phyloP scores from a whole-genome alignment of 2,888 invertebrate species.

The Tuta absoluta region DNA sequence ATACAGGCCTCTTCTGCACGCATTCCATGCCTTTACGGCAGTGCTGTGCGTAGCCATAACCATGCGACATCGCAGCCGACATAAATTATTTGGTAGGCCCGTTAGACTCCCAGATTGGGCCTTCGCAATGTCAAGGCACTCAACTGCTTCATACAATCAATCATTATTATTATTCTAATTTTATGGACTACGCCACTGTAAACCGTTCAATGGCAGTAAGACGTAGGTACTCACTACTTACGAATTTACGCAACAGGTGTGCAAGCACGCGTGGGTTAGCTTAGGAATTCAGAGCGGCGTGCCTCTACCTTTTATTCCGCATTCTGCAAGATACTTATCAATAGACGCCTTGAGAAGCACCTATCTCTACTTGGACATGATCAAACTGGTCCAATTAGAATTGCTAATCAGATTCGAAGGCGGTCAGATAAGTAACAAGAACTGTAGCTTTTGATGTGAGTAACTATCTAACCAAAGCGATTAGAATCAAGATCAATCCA shows the following conservation, averaged over 20 bases:
- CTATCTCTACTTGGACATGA: constrained; percentile 29
- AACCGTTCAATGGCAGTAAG: constrained; percentile 13
- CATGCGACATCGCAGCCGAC: constrained; percentile 64
- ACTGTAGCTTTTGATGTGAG: constrained; percentile 9
- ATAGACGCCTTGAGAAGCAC: constrained; percentile 35
- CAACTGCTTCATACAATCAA: neutral
- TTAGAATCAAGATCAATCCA: constrained; percentile 12
- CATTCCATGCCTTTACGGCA: constrained; percentile 62
- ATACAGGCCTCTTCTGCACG: constrained; percentile 61
- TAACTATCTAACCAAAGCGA: constrained; percentile 16
- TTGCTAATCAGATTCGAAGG: constrained; percentile 23
- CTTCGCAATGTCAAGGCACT: constrained; percentile 12
- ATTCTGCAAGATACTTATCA: constrained; percentile 38
- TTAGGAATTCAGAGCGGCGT: constrained; percentile 43
- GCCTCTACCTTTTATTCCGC: constrained; percentile 42
- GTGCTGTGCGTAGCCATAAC: constrained; percentile 60
- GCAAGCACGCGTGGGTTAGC: constrained; percentile 47
- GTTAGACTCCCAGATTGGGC: constrained; percentile 48
- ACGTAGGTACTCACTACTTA: constrained; percentile 16
- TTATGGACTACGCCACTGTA: neutral
- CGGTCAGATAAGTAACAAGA: constrained; percentile 12
- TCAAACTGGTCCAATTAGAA: constrained; percentile 35
- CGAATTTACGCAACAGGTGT: constrained; percentile 52
- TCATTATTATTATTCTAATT: neutral
- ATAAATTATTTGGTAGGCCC: constrained; percentile 67